Base-by-base conservation (phyloP, 2,888 invertebrate species). In the Polyploca ridens region DNA sequence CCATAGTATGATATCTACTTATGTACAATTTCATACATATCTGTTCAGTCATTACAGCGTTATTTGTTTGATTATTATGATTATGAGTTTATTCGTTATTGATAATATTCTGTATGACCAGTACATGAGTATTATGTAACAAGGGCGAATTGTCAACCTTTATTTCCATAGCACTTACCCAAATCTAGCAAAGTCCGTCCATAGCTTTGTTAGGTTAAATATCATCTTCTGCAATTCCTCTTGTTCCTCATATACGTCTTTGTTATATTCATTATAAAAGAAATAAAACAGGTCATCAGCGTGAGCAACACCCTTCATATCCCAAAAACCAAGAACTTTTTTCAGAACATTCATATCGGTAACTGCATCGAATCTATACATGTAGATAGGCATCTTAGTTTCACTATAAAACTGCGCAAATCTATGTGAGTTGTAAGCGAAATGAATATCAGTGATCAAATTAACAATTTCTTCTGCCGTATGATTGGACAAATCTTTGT, bases 161-260 rank as follows among this genome's bases (percentile, higher is more conserved):
- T 62, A 46, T 33, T 6, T n/a, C 10, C 1, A 54, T 19, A 66
- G 27, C 35, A 71, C 77, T 78, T 76, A 91, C 93, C 85, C 81
- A 66, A 83, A 82, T 76, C 85, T 92, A 3, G 90, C 90, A 65
- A 93, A 93, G 68, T 91, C 87, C 0, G 90, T 82, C 90, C 91
- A 90, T 62, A 92, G 61, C 70, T 85, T 90, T 0, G 88, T 89
- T 41, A 91, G 69, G 33, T 81, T 76, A 58, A 76, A 78, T 0
- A 78, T 77, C 71, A 87, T 79, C 16, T 80, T 79, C 64, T 83
- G 84, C 10, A 76, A 64, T 0, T 77, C 64, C 3, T 81, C 75
- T 10, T 78, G 74, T 3, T 82, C 66, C 63, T 74, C 71, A 27
- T 87, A 88, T n/a, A 74, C 68, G 58, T 86, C 81, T 60, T 83